Conservation (phyloP, 2,888 invertebrate genomes). For the Agrilus mali region DNA sequence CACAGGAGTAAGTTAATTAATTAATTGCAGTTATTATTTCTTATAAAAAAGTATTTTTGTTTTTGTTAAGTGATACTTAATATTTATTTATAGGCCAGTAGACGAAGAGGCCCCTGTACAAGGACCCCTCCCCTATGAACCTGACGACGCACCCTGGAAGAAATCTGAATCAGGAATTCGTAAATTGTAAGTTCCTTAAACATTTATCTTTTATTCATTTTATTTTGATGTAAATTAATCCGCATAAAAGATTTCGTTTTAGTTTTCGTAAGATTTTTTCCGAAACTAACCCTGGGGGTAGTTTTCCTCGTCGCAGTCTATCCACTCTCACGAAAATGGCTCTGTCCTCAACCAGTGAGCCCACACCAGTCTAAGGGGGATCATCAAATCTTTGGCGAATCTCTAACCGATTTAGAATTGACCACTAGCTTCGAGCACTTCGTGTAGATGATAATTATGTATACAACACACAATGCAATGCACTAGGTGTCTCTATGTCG, state of each 20-base stretch:
- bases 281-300: slow-evolving; percentile 58
- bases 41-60: not conserved
- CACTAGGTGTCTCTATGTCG: too few species aligned
- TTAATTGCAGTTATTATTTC: slow-evolving; percentile 2
- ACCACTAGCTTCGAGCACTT: too few species aligned
- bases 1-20: slow-evolving; percentile 9
- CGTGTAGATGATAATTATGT: too few species aligned
- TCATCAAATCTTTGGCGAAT: too few species aligned
- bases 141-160: slow-evolving; percentile 95
- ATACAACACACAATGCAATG: too few species aligned
- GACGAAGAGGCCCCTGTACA: slow-evolving; percentile 87
- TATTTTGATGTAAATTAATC: not conserved
- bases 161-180: slow-evolving; percentile 76
- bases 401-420: too few species aligned
- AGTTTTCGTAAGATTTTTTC: slow-evolving; percentile 87
- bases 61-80: not conserved
- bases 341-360: slow-evolving; percentile 32
- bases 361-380: slow-evolving; percentile 24
- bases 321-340: slow-evolving; percentile 71
- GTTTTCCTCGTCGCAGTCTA: slow-evolving; percentile 69
- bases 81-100: slow-evolving; percentile 27
- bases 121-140: slow-evolving; percentile 92
- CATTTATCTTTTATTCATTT: not conserved
- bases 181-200: slow-evolving; percentile 62
- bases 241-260: slow-evolving; percentile 21